These are phyloP conservation scores for Drosophila paulistorum DNA, from an alignment of 1,140 invertebrate species.

Conservation along the genomic window DNA sequence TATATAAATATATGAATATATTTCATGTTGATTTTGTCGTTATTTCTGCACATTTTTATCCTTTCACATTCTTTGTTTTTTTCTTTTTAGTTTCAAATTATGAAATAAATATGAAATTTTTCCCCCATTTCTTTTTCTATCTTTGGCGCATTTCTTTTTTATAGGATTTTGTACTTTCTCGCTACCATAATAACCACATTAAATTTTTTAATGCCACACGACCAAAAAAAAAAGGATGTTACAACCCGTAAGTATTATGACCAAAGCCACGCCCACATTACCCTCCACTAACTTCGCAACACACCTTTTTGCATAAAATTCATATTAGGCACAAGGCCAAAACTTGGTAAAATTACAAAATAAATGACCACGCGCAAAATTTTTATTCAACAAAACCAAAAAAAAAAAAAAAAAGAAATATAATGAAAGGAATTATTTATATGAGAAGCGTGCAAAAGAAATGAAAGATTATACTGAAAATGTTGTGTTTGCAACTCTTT, in stretches of 20 bases:
- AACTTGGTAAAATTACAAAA: slow-evolving; percentile 40
- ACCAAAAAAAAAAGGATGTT: slow-evolving; percentile 31
- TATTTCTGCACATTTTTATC: background rate
- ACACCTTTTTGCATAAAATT: slow-evolving; percentile 68
- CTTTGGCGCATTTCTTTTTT: slow-evolving; percentile 25
- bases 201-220: slow-evolving; percentile 59
- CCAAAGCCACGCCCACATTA: slow-evolving; percentile 34
- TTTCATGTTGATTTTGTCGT: background rate
- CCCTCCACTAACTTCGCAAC: slow-evolving; percentile 29
- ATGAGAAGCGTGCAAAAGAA: slow-evolving; percentile 43
- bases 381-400: slow-evolving; percentile 8
- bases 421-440: slow-evolving; percentile 79
- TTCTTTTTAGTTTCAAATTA: slow-evolving; percentile 5
- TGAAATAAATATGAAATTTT: slow-evolving; percentile 11
- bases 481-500: slow-evolving; percentile 25
- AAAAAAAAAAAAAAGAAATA: slow-evolving; percentile 31
- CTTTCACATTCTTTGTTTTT: background rate
- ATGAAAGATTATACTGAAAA: slow-evolving; percentile 52
- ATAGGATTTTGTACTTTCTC: slow-evolving; percentile 18
- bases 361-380: slow-evolving; percentile 57
- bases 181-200: slow-evolving; percentile 56
- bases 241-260: slow-evolving; percentile 57
- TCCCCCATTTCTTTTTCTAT: slow-evolving; percentile 10
- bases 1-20: too few species aligned
- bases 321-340: slow-evolving; percentile 76